Evolutionary conservation across 2,888 invertebrate species (phyloP), one percentile per base, ranked within the genome.

Genomic region (Polydrusus tereticollis): DNA sequence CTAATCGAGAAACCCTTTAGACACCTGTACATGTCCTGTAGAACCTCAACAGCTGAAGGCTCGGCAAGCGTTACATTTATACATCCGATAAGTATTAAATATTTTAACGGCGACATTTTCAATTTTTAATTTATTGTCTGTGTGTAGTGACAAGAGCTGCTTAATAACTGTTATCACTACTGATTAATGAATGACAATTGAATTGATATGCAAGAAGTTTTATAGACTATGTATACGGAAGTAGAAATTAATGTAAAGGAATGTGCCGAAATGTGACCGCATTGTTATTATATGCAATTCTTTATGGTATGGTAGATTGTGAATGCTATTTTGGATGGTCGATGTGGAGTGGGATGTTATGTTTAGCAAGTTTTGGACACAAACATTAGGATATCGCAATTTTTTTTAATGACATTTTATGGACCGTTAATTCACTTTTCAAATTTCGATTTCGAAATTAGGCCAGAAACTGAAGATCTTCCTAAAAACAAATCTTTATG

Each of bases 21-120:
- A 80, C 92, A 92, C 66, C 87, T 85, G 82, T 92, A 92, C 86
- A 92, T 90, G 80, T 90, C 91, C 74, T 86, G 86, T 23, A 89
- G 87, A 81, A 92, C 85, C 76, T 88, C 89, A 1, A 89, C 86
- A 1, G 91, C 91, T 10, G 91, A 88, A 20, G 78, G 80, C 63
- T 78, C 73, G 16, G 69, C 69, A 18, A 68, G 6, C 4, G 43
- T 52, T n/a, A 33, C 65, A 72, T 45, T 66, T 21, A 43, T 52
- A 23, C 71, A 2, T 12, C 45, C 69, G 38, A 72, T 33, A 57
- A 75, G 5, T 7, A 72, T 26, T n/a, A 74, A 60, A 65, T n/a
- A 65, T 57, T 69, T 74, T 41, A 69, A 52, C 5, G 55, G 63
- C 59, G 68, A 57, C 74, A 74, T 74, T 21, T 58, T 33, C n/a